Evolutionary conservation across 2,113 vertebrate genomes (phyloP), one percentile per base, ranked within the genome.

Genomic region (Telmatochromis sp.): DNA sequence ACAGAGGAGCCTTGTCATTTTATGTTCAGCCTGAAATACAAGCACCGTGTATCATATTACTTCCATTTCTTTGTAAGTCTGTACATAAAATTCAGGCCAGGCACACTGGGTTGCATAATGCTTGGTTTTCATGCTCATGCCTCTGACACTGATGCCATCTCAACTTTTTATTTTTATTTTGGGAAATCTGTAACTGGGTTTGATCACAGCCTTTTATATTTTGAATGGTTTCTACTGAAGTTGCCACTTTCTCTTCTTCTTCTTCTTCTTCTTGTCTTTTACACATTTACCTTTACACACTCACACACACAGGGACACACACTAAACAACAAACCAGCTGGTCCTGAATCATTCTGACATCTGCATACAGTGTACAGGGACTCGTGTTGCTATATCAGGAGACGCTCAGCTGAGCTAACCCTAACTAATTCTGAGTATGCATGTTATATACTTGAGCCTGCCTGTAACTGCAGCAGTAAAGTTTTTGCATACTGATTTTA

Each of bases 291-390:
- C 75, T 21, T 63, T 42, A 28, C 17, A 40, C 68, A 81, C 53
- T 26, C 45, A 81, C 55, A 80, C 81, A 70, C 84, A 80, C 51
- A 65, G 5, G 15, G 6, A 3, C 40, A 81, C 49, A 51, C 81
- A 85, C 57, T 21, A 53, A 89, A 82, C 8, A 86, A 68, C 51
- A 88, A 28, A 89, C 42, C 91, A 94, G 89, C 90, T 90, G 90
- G 80, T 83, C 86, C 80, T 92, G 88, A 93, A 92, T 94, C 91
- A 89, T 87, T 89, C 81, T 88, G 87, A 87, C 89, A 91, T 93
- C 57, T 88, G 87, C 82, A 86, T 87, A 51, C 45, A 55, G 73
- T 6, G 57, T 9, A 83, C 81, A 63, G 88, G 65, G 83, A 89
- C 81, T 89, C 80, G 5, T 49, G 84, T 60, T 88, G 81, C 90